These are phyloP conservation scores for Oncorhynchus nerka DNA, from an alignment of 2,113 vertebrate species.

Conservation along the genomic window DNA sequence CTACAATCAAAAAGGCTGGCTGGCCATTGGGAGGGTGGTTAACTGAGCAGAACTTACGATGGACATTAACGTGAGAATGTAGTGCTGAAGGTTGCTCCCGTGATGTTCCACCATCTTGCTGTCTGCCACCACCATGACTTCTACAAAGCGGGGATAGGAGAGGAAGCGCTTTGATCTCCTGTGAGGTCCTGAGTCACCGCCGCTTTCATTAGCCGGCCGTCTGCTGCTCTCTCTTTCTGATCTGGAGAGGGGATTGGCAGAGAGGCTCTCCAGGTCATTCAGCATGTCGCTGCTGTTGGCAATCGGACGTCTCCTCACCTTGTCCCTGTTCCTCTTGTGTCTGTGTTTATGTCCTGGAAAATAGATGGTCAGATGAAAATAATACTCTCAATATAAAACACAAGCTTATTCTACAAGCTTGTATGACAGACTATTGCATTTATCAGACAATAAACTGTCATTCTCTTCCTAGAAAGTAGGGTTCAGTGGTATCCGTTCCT, in stretches of 20 bases:
- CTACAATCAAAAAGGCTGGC: not conserved
- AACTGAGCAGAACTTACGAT: slow-evolving; percentile 85
- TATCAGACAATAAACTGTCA: not conserved
- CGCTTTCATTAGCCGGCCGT: slow-evolving; percentile 68
- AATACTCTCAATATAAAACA: not conserved
- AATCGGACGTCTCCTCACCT: slow-evolving; percentile 48
- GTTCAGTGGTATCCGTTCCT: no score
- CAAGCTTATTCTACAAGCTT: not conserved
- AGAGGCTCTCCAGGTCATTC: slow-evolving; percentile 76
- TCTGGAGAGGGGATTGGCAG: slow-evolving; percentile 57
- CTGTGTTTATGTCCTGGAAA: slow-evolving; percentile 79
- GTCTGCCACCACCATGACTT: slow-evolving; percentile 98
- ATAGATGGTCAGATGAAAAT: not conserved
- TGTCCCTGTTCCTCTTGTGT: slow-evolving; percentile 76
- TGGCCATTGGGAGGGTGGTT: not conserved
- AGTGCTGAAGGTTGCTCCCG: slow-evolving; percentile 93
- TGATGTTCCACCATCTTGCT: slow-evolving; percentile 95
- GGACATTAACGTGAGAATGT: slow-evolving; percentile 95
- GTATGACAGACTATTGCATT: not conserved
- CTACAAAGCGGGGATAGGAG: slow-evolving; percentile 96
- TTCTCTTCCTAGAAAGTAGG: not conserved
- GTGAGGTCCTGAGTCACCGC: slow-evolving; percentile 76
- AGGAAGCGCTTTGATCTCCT: slow-evolving; percentile 92
- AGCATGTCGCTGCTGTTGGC: slow-evolving; percentile 56
- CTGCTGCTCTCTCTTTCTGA: slow-evolving; percentile 43